Percentiles rank a stretch among this genome's conserved stretches.
Evolutionary conservation across 2,113 vertebrate species (phyloP).

Genomic region (Suncus etruscus): DNA sequence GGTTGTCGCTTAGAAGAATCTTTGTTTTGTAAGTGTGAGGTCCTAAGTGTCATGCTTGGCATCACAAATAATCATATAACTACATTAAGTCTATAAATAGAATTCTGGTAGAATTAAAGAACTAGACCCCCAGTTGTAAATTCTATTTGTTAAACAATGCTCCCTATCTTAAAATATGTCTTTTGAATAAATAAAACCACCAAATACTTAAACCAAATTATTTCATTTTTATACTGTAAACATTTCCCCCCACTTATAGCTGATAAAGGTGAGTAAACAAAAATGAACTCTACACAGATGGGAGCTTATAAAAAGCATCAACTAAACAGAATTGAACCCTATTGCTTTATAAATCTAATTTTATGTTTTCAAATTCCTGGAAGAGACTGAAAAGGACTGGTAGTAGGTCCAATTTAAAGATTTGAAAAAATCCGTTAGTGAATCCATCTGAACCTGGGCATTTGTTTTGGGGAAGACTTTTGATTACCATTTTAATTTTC

Average conservation of each 20-base stretch:
- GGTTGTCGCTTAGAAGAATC: too few species aligned
- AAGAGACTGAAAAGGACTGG: too few species aligned
- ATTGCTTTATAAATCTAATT: slow-evolving; percentile 42
- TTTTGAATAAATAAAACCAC: neutral
- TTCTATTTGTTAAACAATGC: neutral
- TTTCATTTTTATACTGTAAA: neutral
- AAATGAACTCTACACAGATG: neutral
- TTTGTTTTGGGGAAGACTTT: too few species aligned
- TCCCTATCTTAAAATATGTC: slow-evolving; percentile 26
- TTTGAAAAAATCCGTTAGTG: too few species aligned
- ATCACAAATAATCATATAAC: too few species aligned
- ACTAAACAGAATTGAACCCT: slow-evolving; percentile 11
- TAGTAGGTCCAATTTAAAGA: too few species aligned
- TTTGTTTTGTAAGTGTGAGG: too few species aligned
- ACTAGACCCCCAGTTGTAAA: neutral
- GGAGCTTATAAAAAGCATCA: neutral
- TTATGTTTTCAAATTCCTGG: neutral
- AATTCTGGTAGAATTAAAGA: neutral
- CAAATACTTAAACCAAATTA: neutral
- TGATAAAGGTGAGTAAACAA: slow-evolving; percentile 12
- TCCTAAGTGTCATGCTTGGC: too few species aligned
- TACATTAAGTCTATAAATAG: too few species aligned
- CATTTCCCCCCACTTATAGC: neutral
- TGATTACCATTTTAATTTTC: too few species aligned
- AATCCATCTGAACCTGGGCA: too few species aligned